A percentile compares a stretch with the other conserved stretches of the same genome.
Conservation (phyloP, 2,888 invertebrate species). For the Lampropteryx suffumata region DNA sequence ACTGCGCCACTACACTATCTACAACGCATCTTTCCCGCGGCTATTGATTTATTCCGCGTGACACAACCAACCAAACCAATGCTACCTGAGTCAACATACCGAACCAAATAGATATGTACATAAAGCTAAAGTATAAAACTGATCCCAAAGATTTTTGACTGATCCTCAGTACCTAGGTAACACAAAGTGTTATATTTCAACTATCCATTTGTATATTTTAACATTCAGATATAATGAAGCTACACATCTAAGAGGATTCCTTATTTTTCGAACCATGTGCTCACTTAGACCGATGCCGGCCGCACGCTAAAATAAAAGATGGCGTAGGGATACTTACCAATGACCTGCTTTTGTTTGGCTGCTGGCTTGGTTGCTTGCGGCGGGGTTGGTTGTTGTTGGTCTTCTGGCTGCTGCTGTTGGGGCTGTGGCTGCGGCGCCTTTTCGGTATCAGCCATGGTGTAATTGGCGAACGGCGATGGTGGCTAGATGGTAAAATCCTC, state of each 20-base stretch:
- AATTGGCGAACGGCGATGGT: conserved; percentile 90
- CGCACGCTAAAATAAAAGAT: conserved; percentile 66
- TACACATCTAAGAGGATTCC: conserved; percentile 31
- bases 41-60: conserved; percentile 56
- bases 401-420: conserved; percentile 85
- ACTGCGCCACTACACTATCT: conserved; percentile 25
- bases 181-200: conserved; percentile 10
- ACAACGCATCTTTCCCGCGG: conserved; percentile 38
- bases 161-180: too few relatives aligned
- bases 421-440: conserved; percentile 89
- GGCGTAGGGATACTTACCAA: conserved; percentile 87
- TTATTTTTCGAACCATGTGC: conserved; percentile 63
- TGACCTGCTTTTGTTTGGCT: conserved; percentile 93
- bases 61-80: conserved; percentile 31
- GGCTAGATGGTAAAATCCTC: conserved; percentile 87
- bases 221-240: conserved; percentile 13
- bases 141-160: too few relatives aligned
- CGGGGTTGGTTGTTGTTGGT: conserved; percentile 85
- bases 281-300: conserved; percentile 62
- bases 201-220: conserved; percentile 12
- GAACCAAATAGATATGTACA: conserved; percentile 3
- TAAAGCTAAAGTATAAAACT: conserved; percentile 17
- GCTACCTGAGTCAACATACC: conserved; percentile 55
- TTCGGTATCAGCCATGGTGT: conserved; percentile 98
- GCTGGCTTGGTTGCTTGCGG: conserved; percentile 82